A percentile compares a stretch with the other conserved stretches of the same genome.
Evolutionary conservation across 2,113 vertebrate species (phyloP).

Genomic region (Muntiacus muntjak): DNA sequence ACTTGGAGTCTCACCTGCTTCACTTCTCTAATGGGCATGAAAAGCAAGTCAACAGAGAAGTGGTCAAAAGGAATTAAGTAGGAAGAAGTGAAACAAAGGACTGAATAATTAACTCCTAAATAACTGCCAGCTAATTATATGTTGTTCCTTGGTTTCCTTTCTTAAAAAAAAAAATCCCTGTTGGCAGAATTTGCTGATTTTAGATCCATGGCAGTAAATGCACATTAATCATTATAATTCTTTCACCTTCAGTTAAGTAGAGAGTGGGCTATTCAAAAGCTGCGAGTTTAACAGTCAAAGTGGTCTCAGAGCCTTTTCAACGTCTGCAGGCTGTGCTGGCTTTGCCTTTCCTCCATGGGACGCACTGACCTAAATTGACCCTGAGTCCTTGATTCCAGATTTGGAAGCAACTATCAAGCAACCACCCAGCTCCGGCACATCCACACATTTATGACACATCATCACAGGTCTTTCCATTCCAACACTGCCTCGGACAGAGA

Average conservation of each 20-base stretch:
- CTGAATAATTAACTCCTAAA: conserved; percentile 20
- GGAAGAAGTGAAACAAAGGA: background rate
- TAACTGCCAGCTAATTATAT: background rate
- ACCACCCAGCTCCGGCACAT: background rate
- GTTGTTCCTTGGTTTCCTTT: background rate
- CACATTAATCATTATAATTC: background rate
- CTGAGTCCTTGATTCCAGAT: background rate
- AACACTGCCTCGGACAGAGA: background rate
- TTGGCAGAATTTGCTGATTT: background rate
- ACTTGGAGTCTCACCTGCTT: background rate
- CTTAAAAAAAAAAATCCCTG: background rate
- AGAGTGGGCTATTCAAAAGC: background rate
- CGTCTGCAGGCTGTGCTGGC: background rate
- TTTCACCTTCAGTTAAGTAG: background rate
- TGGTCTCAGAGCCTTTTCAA: background rate
- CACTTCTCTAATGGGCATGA: background rate
- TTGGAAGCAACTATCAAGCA: background rate
- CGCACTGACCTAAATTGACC: background rate
- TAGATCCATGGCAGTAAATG: background rate
- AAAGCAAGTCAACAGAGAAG: background rate
- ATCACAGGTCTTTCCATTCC: background rate
- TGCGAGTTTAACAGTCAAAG: background rate
- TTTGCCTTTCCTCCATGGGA: background rate
- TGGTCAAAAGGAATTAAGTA: background rate
- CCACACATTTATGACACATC: background rate